phyloP scores from a whole-genome alignment of 2,113 vertebrate genomes.

The Phalacrocorax carbo region DNA sequence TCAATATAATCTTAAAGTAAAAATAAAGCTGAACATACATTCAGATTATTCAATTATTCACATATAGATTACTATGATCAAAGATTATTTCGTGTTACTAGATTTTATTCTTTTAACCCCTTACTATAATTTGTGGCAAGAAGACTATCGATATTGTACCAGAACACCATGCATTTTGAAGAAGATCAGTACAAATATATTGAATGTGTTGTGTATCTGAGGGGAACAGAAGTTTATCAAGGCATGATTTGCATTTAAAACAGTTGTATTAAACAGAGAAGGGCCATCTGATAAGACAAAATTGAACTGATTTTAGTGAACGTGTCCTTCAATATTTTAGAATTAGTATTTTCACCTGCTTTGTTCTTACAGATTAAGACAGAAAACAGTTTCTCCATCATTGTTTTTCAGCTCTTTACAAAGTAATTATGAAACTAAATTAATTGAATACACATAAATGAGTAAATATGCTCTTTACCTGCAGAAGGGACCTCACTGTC shows the following conservation, averaged over 20 bases:
- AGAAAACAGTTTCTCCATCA: neutral
- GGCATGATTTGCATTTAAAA: conserved; percentile 4
- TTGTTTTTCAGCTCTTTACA: conserved; percentile 5
- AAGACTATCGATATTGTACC: neutral
- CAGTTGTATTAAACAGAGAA: neutral
- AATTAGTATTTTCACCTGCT: neutral
- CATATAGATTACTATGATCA: neutral
- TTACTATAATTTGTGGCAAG: neutral
- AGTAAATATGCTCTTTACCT: neutral
- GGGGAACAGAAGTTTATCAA: neutral
- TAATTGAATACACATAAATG: neutral
- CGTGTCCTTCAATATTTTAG: neutral
- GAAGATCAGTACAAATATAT: neutral
- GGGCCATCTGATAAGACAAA: neutral
- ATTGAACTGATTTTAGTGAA: neutral
- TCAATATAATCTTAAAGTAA: neutral
- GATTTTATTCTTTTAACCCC: neutral
- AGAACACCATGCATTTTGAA: neutral
- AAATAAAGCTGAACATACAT: neutral
- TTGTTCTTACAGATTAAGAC: neutral
- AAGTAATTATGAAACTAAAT: conserved; percentile 29
- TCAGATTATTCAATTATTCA: neutral
- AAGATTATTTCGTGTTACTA: neutral
- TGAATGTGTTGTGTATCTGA: neutral
- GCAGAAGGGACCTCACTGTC: neutral